Conservation (phyloP, 2,888 invertebrate genomes). For the Cephonodes hylas region DNA sequence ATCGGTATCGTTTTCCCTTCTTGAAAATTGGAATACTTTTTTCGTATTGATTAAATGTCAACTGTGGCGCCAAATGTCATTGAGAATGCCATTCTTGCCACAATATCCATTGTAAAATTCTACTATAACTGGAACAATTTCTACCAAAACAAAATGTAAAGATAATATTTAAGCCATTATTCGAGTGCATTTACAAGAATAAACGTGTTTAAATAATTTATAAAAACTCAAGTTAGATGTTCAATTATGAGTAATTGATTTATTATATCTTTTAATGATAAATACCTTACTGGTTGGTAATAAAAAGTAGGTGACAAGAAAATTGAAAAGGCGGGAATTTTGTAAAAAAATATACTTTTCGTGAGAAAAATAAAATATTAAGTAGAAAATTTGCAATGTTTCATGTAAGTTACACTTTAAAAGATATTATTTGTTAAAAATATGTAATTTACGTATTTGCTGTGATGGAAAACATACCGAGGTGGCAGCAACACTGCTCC, state of each 20-base stretch:
- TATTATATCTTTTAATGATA: background rate
- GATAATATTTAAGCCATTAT: background rate
- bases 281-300: conserved; percentile 23
- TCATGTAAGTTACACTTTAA: conserved; percentile 35
- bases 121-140: background rate
- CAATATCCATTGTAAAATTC: background rate
- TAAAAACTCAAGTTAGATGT: background rate
- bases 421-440: conserved; percentile 19
- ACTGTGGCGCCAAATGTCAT: background rate
- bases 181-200: background rate
- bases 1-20: background rate
- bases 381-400: conserved; percentile 15
- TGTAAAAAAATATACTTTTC: conserved; percentile 30
- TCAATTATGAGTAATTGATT: background rate
- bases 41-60: background rate
- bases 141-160: background rate
- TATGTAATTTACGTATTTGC: background rate
- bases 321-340: conserved; percentile 53
- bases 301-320: conserved; percentile 31
- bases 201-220: background rate
- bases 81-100: background rate
- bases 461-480: conserved; percentile 23
- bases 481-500: conserved; percentile 69
- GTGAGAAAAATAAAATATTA: conserved; percentile 20
- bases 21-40: background rate